Percentiles rank a stretch among this genome's conserved stretches.
phyloP scores from a whole-genome alignment of 2,888 invertebrate species.

The Yponomeuta malinellus region DNA sequence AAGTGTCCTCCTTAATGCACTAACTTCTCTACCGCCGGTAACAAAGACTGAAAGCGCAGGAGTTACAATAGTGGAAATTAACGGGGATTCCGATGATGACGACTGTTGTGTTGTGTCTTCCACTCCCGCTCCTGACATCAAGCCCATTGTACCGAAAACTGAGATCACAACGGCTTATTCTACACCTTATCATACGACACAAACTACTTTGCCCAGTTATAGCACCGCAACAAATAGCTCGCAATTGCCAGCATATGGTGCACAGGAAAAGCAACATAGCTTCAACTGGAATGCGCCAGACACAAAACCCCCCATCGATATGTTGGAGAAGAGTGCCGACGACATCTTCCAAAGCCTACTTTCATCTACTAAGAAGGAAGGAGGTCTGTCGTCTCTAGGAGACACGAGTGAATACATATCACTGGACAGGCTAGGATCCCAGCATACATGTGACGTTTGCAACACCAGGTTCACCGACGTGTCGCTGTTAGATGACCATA shows the following conservation, averaged over 20 bases:
- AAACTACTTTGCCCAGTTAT: slow-evolving; percentile 31
- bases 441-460: slow-evolving; percentile 77
- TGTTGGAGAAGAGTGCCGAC: slow-evolving; percentile 65
- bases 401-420: slow-evolving; percentile 79
- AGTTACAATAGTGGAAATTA: slow-evolving; percentile 62
- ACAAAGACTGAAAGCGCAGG: slow-evolving; percentile 52
- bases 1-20: slow-evolving; percentile 17
- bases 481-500: slow-evolving; percentile 71
- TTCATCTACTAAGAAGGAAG: slow-evolving; percentile 59
- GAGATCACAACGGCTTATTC: slow-evolving; percentile 43
- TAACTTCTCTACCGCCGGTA: slow-evolving; percentile 43
- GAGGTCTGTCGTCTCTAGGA: slow-evolving; percentile 36
- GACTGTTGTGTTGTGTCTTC: slow-evolving; percentile 69
- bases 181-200: slow-evolving; percentile 26
- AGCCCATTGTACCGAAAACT: slow-evolving; percentile 52
- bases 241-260: neutral
- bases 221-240: neutral
- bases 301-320: slow-evolving; percentile 57
- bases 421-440: slow-evolving; percentile 76
- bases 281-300: slow-evolving; percentile 71
- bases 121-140: slow-evolving; percentile 60
- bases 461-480: slow-evolving; percentile 76
- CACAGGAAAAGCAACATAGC: slow-evolving; percentile 56
- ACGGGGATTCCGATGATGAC: slow-evolving; percentile 67
- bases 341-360: slow-evolving; percentile 66